These are phyloP conservation scores for Sinohyriopsis cumingii DNA, from an alignment of 2,888 invertebrate species.

Conservation along the genomic window DNA sequence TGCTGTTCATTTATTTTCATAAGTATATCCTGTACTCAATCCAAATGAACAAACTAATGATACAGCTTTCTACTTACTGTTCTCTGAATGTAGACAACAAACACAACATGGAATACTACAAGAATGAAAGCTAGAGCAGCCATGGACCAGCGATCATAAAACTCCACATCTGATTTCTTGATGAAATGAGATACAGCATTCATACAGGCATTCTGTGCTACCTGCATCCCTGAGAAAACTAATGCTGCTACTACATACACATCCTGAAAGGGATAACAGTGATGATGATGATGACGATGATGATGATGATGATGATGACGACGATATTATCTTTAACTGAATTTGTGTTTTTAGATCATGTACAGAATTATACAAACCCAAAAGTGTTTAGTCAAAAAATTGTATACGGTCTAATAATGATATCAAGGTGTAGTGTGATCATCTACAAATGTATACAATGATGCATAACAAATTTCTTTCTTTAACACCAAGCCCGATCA, in stretches of 20 bases:
- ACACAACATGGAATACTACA: slow-evolving; percentile 62
- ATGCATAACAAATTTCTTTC: no score
- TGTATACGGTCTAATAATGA: no score
- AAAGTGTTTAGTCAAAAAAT: no score
- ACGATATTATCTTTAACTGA: no score
- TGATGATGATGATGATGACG: no score
- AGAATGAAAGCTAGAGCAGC: slow-evolving; percentile 51
- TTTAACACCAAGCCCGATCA: no score
- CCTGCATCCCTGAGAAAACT: slow-evolving; percentile 53
- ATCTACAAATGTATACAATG: no score
- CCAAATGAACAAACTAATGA: background rate
- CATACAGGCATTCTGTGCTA: slow-evolving; percentile 55
- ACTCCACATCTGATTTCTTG: slow-evolving; percentile 23
- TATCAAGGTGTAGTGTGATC: no score
- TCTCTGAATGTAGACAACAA: slow-evolving; percentile 62
- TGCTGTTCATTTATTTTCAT: no score
- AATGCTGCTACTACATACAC: slow-evolving; percentile 57
- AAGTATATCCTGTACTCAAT: no score
- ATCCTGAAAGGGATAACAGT: slow-evolving; percentile 44
- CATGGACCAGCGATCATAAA: slow-evolving; percentile 49
- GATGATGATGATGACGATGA: background rate
- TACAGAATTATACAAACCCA: no score
- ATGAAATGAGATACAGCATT: slow-evolving; percentile 33
- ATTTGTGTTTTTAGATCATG: no score
- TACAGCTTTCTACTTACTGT: slow-evolving; percentile 52